Conservation (phyloP, 2,888 invertebrate species). For the Drosophila quinaria region DNA sequence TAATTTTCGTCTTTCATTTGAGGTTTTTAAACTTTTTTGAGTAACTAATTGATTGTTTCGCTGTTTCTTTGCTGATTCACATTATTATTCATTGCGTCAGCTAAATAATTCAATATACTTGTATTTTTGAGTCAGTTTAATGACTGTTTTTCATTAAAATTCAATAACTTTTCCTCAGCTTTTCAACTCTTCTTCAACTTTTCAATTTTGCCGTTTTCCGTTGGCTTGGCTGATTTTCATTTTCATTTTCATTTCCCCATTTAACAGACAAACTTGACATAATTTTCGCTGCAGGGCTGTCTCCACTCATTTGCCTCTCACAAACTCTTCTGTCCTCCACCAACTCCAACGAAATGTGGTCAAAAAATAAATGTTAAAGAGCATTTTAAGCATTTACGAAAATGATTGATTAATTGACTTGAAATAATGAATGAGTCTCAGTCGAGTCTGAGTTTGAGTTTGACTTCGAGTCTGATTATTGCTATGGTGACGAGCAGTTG, state of each 20-base stretch:
- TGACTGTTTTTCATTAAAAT: slow-evolving; percentile 23
- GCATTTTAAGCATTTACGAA: slow-evolving; percentile 59
- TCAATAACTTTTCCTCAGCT: slow-evolving; percentile 21
- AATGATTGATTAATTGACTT: slow-evolving; percentile 79
- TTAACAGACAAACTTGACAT: slow-evolving; percentile 52
- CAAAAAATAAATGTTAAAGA: slow-evolving; percentile 43
- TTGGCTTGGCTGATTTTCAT: slow-evolving; percentile 17
- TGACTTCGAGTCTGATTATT: slow-evolving; percentile 34
- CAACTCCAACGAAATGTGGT: slow-evolving; percentile 16
- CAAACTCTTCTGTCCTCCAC: not conserved
- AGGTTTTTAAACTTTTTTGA: not conserved
- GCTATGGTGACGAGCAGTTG: slow-evolving; percentile 49
- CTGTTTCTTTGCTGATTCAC: slow-evolving; percentile 20
- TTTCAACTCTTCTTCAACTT: slow-evolving; percentile 21
- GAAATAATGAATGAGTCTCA: slow-evolving; percentile 57
- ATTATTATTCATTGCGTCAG: slow-evolving; percentile 43
- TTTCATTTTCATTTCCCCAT: slow-evolving; percentile 40
- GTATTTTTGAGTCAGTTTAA: slow-evolving; percentile 9
- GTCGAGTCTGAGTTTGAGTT: not conserved
- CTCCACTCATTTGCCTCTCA: not conserved
- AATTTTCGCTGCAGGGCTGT: slow-evolving; percentile 41
- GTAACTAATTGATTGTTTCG: slow-evolving; percentile 7
- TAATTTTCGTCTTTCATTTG: slow-evolving; percentile 8
- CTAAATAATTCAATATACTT: slow-evolving; percentile 38
- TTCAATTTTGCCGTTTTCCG: slow-evolving; percentile 2